Conservation (phyloP, 2,888 invertebrate genomes). For the Melikaiella ostensackeni region DNA sequence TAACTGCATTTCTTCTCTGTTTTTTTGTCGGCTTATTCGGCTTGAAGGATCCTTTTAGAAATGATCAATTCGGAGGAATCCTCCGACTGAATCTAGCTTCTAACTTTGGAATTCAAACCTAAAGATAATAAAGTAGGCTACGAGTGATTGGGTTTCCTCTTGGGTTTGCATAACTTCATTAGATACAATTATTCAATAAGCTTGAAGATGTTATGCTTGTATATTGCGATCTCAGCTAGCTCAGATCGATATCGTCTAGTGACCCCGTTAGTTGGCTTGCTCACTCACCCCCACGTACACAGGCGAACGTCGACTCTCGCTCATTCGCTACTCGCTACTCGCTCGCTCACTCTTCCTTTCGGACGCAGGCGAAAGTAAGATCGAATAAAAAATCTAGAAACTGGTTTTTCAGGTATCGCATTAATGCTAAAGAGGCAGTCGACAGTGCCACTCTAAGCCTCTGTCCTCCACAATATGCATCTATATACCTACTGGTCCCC, state of each 20-base stretch:
- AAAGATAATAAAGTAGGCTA: background rate
- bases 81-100: too few species aligned
- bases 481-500: slow-evolving; percentile 49
- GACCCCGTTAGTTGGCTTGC: slow-evolving; percentile 57
- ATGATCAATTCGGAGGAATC: too few species aligned
- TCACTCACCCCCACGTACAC: slow-evolving; percentile 49
- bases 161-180: slow-evolving; percentile 62
- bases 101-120: too few species aligned
- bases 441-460: slow-evolving; percentile 53
- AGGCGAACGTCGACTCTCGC: slow-evolving; percentile 46
- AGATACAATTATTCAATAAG: slow-evolving; percentile 62
- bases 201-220: slow-evolving; percentile 5
- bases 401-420: slow-evolving; percentile 73
- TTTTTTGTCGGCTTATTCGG: too few species aligned
- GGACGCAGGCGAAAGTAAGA: slow-evolving; percentile 72
- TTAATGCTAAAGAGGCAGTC: slow-evolving; percentile 66
- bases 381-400: slow-evolving; percentile 65
- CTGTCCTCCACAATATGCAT: slow-evolving; percentile 48
- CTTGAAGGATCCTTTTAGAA: too few species aligned
- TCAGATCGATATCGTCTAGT: slow-evolving; percentile 66
- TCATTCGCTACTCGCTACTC: slow-evolving; percentile 46
- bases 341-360: slow-evolving; percentile 71
- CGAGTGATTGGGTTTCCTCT: background rate
- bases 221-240: slow-evolving; percentile 48
- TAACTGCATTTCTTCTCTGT: too few species aligned